A percentile compares a stretch with the other conserved stretches of the same genome.
Evolutionary conservation across 1,140 invertebrate genomes (phyloP).

Genomic region (Drosophila willistoni): DNA sequence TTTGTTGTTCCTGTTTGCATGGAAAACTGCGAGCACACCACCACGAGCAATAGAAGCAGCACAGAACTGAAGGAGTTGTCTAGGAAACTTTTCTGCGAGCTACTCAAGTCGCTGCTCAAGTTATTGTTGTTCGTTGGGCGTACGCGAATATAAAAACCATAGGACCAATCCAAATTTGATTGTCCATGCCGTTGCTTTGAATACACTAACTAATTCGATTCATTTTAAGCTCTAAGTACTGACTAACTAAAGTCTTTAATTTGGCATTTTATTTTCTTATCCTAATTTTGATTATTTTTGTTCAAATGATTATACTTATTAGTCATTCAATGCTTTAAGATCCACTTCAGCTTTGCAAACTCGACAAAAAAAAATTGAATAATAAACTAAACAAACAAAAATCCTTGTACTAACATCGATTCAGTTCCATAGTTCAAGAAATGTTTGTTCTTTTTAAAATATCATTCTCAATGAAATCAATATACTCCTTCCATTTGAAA

Average conservation of each 20-base stretch:
- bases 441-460: not conserved
- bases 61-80: constrained; percentile 78
- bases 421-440: not conserved
- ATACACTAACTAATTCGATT: no score
- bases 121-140: constrained; percentile 57
- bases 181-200: no score
- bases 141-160: constrained; percentile 37
- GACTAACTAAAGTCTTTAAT: not conserved
- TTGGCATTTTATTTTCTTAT: no score
- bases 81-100: constrained; percentile 80
- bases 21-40: constrained; percentile 11
- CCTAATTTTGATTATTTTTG: no score
- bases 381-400: no score
- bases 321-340: no score
- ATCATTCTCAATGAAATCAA: not conserved
- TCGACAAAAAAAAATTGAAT: no score
- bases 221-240: constrained; percentile 5
- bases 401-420: no score
- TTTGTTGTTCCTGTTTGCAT: not conserved
- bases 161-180: constrained; percentile 19
- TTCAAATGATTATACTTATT: no score
- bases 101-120: constrained; percentile 75
- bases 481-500: constrained; percentile 18
- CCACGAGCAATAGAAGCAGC: constrained; percentile 8
- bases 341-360: no score